These are phyloP conservation scores for Chaetophractus vellerosus DNA, from an alignment of 2,797 vertebrate genomes.

Conservation along the genomic window DNA sequence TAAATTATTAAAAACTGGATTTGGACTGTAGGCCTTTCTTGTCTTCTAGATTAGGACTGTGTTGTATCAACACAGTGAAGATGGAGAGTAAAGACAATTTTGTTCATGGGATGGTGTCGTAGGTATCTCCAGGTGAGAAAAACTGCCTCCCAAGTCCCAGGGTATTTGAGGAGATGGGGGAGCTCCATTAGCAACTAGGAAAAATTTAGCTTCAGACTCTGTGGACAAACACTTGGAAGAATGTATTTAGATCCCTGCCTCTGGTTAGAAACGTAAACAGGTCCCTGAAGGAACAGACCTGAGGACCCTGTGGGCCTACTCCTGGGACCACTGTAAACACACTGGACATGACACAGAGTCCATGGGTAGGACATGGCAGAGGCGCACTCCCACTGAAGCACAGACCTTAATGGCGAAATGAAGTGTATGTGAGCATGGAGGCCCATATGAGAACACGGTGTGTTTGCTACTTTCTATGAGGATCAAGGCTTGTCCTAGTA, in stretches of 20 bases:
- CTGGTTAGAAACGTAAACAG: background rate
- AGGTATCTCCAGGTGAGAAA: background rate
- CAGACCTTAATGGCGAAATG: background rate
- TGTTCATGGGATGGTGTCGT: accelerated
- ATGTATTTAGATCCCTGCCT: background rate
- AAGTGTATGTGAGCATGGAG: background rate
- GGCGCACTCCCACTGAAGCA: too few relatives aligned
- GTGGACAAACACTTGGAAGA: background rate
- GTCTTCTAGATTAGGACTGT: conserved; percentile 41
- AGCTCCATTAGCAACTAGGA: accelerated
- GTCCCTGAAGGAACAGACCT: background rate
- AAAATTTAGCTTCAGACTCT: background rate
- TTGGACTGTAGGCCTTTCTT: conserved; percentile 47
- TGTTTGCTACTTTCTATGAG: background rate
- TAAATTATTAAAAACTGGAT: conserved; percentile 70
- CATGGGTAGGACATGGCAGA: background rate
- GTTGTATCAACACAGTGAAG: background rate
- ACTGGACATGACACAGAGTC: accelerated
- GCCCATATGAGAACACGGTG: background rate
- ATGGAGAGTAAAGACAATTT: background rate
- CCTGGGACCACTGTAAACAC: background rate
- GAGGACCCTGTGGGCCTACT: background rate
- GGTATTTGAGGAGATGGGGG: accelerated
- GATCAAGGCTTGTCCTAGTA: background rate
- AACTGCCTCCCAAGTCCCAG: accelerated